Evolutionary conservation across 2,888 invertebrate genomes (phyloP).

Genomic region (Eucriotettix oculatus): DNA sequence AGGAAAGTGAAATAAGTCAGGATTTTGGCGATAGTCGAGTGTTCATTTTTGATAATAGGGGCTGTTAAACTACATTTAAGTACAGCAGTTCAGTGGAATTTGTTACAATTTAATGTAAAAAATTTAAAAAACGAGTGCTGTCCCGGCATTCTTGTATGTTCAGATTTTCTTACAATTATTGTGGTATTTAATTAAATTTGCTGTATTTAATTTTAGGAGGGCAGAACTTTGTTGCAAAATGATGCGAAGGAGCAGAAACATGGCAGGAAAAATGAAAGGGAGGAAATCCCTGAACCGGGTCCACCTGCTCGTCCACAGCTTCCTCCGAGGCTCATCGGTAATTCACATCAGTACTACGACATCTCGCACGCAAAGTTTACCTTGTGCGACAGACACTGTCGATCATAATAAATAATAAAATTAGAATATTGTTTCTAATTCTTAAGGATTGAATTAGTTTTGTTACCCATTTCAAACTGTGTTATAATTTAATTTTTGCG

Average conservation of each 20-base stretch:
- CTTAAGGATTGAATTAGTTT: not conserved
- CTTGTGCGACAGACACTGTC: too few relatives aligned
- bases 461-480: not conserved
- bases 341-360: not conserved
- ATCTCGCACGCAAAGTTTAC: not conserved
- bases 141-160: too few relatives aligned
- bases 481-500: not conserved
- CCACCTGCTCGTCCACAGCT: conserved; percentile 77
- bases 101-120: too few relatives aligned
- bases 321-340: conserved; percentile 71
- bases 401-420: not conserved
- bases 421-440: not conserved
- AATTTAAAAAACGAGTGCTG: too few relatives aligned
- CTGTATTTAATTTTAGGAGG: conserved; percentile 16
- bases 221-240: conserved; percentile 39
- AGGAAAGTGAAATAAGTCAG: too few relatives aligned
- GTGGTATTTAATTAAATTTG: too few relatives aligned
- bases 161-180: too few relatives aligned
- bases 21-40: too few relatives aligned
- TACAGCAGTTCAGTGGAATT: too few relatives aligned
- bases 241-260: conserved; percentile 18
- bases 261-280: conserved; percentile 23
- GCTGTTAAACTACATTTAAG: too few relatives aligned
- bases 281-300: conserved; percentile 55
- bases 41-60: too few relatives aligned